Evolutionary conservation across 2,888 invertebrate genomes (phyloP).

Genomic region (Mesoligia furuncula): DNA sequence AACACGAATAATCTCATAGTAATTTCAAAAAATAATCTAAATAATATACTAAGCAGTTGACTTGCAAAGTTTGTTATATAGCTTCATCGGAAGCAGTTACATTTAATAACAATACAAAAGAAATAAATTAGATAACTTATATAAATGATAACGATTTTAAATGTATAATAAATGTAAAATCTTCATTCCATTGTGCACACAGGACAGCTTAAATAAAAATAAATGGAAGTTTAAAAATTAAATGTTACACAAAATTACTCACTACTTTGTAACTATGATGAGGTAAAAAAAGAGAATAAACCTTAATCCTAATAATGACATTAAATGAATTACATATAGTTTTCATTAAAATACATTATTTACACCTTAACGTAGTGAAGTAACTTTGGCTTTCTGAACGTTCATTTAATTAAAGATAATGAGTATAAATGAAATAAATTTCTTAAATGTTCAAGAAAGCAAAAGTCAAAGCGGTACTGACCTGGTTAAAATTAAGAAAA

Average conservation of each 20-base stretch:
- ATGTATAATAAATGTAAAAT: constrained; percentile 70
- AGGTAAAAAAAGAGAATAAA: constrained; percentile 84
- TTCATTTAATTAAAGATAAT: constrained; percentile 80
- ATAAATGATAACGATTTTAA: constrained; percentile 75
- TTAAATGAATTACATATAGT: constrained; percentile 80
- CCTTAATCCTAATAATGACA: constrained; percentile 81
- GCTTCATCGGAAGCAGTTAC: constrained; percentile 68
- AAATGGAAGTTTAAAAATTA: constrained; percentile 66
- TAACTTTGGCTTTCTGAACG: constrained; percentile 87
- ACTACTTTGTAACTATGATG: constrained; percentile 78
- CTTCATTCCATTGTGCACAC: constrained; percentile 79
- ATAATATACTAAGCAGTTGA: constrained; percentile 73
- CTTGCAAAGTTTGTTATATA: constrained; percentile 69
- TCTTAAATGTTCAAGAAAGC: constrained; percentile 73
- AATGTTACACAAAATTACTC: constrained; percentile 66
- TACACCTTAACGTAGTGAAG: constrained; percentile 82
- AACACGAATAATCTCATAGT: constrained; percentile 88
- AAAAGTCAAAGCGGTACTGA: constrained; percentile 76
- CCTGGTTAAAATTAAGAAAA: constrained; percentile 73
- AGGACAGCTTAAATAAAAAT: constrained; percentile 75
- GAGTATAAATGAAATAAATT: constrained; percentile 82
- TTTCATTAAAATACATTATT: constrained; percentile 83
- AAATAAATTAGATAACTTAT: constrained; percentile 80
- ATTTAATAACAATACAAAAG: constrained; percentile 77
- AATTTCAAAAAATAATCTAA: constrained; percentile 86